phyloP scores from a whole-genome alignment of 1,140 invertebrate genomes.

The Hestina assimilis region DNA sequence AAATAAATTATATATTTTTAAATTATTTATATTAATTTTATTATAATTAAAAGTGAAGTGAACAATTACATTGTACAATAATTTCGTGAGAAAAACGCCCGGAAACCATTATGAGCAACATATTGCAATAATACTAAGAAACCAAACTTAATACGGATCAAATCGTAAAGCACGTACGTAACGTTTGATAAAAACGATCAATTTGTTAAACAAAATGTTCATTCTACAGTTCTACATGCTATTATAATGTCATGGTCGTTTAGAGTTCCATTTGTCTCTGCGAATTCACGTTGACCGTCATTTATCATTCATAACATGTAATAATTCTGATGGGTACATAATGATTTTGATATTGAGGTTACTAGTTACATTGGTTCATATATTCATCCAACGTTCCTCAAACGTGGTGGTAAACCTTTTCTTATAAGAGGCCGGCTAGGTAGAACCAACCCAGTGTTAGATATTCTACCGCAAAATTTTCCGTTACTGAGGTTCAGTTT shows the following conservation, averaged over 20 bases:
- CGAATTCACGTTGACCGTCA: not conserved
- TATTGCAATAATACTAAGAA: not conserved
- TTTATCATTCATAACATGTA: not conserved
- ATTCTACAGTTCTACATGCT: too few species aligned
- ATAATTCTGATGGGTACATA: not conserved
- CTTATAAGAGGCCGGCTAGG: too few species aligned
- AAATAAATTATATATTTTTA: too few species aligned
- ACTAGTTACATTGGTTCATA: not conserved
- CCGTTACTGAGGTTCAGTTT: too few species aligned
- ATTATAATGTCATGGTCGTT: conserved; percentile 8
- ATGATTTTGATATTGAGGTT: not conserved
- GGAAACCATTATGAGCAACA: not conserved
- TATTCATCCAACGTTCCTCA: too few species aligned
- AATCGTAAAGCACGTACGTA: not conserved
- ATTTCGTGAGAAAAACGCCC: conserved; percentile 4
- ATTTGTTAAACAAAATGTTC: conserved; percentile 1
- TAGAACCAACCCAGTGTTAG: too few species aligned
- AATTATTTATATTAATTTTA: not conserved
- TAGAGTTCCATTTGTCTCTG: not conserved
- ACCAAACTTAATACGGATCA: not conserved
- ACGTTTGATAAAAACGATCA: not conserved
- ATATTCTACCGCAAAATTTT: too few species aligned
- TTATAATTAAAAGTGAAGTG: not conserved
- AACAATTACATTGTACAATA: not conserved
- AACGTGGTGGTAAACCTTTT: too few species aligned